phyloP scores from a whole-genome alignment of 2,797 vertebrate species.

The Alcedo atthis region DNA sequence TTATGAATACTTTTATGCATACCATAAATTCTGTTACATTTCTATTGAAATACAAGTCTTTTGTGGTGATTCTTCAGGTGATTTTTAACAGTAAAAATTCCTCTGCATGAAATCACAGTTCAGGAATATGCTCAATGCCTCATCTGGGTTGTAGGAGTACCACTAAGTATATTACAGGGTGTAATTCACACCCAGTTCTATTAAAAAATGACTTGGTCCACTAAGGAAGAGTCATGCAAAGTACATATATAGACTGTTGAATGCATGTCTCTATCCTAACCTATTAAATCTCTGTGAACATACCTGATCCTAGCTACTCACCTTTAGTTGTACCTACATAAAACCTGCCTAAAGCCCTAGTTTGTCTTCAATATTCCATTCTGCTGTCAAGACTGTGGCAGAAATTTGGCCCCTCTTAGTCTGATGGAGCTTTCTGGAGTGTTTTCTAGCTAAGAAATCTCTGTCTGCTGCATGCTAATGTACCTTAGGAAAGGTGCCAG shows the following conservation, averaged over 20 bases:
- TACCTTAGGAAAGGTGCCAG: not conserved
- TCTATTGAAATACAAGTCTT: not conserved
- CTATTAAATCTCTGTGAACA: not conserved
- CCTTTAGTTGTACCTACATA: not conserved
- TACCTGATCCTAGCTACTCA: not conserved
- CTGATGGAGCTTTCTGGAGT: not conserved
- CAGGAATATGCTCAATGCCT: not conserved
- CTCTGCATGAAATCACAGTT: not conserved
- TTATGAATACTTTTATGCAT: not conserved
- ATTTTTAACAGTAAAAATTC: not conserved
- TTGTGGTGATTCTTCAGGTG: not conserved
- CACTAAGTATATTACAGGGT: not conserved
- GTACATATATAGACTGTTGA: not conserved
- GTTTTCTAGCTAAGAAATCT: not conserved
- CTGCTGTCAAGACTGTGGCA: not conserved
- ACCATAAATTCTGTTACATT: not conserved
- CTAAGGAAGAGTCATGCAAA: not conserved
- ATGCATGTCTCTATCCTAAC: not conserved
- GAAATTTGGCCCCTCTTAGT: not conserved
- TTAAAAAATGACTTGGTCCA: not conserved
- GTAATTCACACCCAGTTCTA: not conserved
- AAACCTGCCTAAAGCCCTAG: not conserved
- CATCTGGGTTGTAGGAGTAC: not conserved
- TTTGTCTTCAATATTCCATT: not conserved
- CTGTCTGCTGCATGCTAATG: accelerated